Percentiles rank a stretch among this genome's conserved stretches.
Conservation (phyloP, 2,888 invertebrate genomes). For the Ectropis crepuscularia region DNA sequence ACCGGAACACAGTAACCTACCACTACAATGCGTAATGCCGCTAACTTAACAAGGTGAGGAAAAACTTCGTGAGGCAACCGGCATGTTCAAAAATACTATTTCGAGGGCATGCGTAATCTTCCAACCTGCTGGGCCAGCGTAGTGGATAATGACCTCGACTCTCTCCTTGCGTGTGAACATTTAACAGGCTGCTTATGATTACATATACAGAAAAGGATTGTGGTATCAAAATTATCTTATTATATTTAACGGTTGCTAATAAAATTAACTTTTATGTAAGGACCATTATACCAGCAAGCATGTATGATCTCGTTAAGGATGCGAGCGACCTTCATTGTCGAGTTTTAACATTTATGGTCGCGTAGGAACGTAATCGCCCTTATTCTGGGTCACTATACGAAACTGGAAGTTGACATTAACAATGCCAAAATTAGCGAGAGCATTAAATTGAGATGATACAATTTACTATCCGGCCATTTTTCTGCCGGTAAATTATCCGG, state of each 20-base stretch:
- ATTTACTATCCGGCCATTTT: constrained; percentile 10
- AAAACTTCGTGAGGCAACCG: no score
- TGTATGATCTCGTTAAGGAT: constrained; percentile 17
- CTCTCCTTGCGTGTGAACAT: no score
- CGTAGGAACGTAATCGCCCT: constrained; percentile 27
- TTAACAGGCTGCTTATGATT: no score
- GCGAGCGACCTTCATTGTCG: constrained; percentile 30
- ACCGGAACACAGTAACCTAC: no score
- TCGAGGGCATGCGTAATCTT: no score
- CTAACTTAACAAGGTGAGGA: no score
- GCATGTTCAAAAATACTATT: no score
- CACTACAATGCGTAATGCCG: no score
- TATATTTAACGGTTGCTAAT: constrained; percentile 7
- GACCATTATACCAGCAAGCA: constrained; percentile 10
- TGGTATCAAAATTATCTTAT: constrained; percentile 4
- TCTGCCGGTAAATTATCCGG: no score
- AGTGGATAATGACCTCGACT: no score
- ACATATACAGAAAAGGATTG: no score
- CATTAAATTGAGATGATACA: constrained; percentile 14
- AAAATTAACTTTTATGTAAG: constrained; percentile 21
- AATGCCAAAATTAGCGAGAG: constrained; percentile 21
- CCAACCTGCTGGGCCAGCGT: no score
- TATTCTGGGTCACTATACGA: constrained; percentile 41
- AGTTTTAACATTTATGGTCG: constrained; percentile 30
- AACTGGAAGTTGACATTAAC: constrained; percentile 40